These are phyloP conservation scores for Tinea pellionella DNA, from an alignment of 2,888 invertebrate species.

Conservation along the genomic window DNA sequence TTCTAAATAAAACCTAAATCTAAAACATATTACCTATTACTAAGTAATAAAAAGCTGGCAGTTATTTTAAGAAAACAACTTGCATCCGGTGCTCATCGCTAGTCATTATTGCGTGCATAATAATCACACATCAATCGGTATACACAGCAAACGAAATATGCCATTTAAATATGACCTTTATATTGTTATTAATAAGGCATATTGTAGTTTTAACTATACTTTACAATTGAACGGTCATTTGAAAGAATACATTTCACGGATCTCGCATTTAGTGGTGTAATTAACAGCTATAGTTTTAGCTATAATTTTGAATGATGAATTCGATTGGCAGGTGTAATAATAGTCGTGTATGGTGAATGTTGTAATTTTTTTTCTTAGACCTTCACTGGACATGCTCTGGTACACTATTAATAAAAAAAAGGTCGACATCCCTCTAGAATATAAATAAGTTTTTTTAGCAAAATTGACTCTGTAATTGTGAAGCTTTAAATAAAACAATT, in stretches of 20 bases:
- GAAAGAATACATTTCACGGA: conserved; percentile 44
- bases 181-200: neutral
- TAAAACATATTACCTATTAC: neutral
- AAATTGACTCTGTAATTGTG: too few species aligned
- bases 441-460: neutral
- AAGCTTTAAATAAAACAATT: too few species aligned
- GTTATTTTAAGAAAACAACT: conserved; percentile 8
- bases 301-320: conserved; percentile 29
- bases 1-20: neutral
- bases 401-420: neutral
- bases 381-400: neutral
- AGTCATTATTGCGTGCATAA: neutral
- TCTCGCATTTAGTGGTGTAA: conserved; percentile 35
- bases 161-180: neutral
- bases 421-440: neutral
- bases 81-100: conserved; percentile 3
- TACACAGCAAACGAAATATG: neutral
- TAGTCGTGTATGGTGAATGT: neutral
- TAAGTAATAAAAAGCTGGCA: neutral
- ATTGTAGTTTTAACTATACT: neutral
- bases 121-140: neutral
- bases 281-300: conserved; percentile 27
- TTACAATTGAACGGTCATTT: neutral
- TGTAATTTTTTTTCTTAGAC: neutral
- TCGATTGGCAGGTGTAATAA: conserved; percentile 28